phyloP scores from a whole-genome alignment of 2,113 vertebrate genomes.

The Sebastes fasciatus region DNA sequence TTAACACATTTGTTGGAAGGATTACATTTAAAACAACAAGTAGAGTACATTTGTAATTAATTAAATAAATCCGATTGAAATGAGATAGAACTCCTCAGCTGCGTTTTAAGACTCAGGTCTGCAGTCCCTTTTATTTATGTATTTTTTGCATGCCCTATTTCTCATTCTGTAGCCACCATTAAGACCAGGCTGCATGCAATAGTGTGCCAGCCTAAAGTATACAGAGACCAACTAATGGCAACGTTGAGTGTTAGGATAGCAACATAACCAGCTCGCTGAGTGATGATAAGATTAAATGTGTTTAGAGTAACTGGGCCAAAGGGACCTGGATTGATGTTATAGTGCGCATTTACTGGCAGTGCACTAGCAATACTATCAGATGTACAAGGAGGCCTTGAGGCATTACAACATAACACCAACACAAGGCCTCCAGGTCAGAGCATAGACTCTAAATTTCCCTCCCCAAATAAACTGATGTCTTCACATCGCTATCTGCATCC shows the following conservation, averaged over 20 bases:
- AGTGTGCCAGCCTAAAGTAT: slow-evolving; percentile 28
- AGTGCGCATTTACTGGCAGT: slow-evolving; percentile 61
- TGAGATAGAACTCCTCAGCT: background rate
- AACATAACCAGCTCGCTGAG: slow-evolving; percentile 46
- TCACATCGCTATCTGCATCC: slow-evolving; percentile 58
- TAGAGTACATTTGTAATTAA: slow-evolving; percentile 4
- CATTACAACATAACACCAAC: slow-evolving; percentile 54
- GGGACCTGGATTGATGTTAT: slow-evolving; percentile 58
- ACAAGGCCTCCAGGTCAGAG: slow-evolving; percentile 22
- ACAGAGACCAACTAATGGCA: slow-evolving; percentile 50
- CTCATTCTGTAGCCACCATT: slow-evolving; percentile 16
- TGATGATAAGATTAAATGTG: slow-evolving; percentile 71
- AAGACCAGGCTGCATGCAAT: slow-evolving; percentile 20
- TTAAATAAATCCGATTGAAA: slow-evolving; percentile 15
- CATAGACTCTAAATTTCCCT: slow-evolving; percentile 30
- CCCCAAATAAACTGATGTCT: slow-evolving; percentile 48
- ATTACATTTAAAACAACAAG: slow-evolving; percentile 27
- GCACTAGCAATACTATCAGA: slow-evolving; percentile 69
- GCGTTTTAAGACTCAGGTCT: background rate
- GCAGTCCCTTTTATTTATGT: slow-evolving; percentile 19
- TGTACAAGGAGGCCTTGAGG: slow-evolving; percentile 56
- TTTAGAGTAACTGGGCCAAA: slow-evolving; percentile 68
- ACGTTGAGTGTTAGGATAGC: slow-evolving; percentile 44
- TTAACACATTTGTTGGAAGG: slow-evolving; percentile 37
- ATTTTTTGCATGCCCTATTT: slow-evolving; percentile 1